A percentile compares a stretch with the other conserved stretches of the same genome.
These are phyloP conservation scores for Cyrtonyx montezumae DNA, from an alignment of 2,113 vertebrate species.

Conservation along the genomic window DNA sequence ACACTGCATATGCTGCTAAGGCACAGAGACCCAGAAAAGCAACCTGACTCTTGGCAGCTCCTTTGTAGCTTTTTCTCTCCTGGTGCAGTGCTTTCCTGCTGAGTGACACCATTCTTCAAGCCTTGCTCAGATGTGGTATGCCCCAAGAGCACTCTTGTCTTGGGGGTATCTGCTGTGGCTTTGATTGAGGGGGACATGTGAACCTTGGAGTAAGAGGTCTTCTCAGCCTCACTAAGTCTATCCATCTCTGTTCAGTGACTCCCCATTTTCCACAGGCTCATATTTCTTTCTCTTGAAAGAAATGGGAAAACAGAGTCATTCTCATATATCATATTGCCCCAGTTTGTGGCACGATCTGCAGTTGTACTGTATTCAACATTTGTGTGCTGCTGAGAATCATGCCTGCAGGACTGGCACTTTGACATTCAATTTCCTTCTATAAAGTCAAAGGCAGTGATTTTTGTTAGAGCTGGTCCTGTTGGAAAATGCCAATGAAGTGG, in stretches of 20 bases:
- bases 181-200: not conserved
- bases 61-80: not conserved
- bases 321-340: not conserved
- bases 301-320: conserved; percentile 35
- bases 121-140: not conserved
- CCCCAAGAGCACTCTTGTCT: not conserved
- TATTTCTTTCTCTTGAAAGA: not conserved
- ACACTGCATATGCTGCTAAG: not conserved
- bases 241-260: not conserved
- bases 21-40: not conserved
- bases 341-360: not conserved
- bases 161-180: not conserved
- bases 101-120: not conserved
- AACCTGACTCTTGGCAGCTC: not conserved
- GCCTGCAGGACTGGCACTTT: conserved; percentile 25
- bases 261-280: not conserved
- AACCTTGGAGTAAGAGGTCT: not conserved
- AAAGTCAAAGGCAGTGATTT: not conserved
- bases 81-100: not conserved
- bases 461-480: not conserved
- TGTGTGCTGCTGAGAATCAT: not conserved
- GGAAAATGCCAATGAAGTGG: conserved; percentile 47
- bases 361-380: not conserved
- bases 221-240: not conserved
- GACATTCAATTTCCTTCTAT: conserved; percentile 38